These are phyloP conservation scores for Drosophila serrata DNA, from an alignment of 1,140 invertebrate species.

Conservation along the genomic window DNA sequence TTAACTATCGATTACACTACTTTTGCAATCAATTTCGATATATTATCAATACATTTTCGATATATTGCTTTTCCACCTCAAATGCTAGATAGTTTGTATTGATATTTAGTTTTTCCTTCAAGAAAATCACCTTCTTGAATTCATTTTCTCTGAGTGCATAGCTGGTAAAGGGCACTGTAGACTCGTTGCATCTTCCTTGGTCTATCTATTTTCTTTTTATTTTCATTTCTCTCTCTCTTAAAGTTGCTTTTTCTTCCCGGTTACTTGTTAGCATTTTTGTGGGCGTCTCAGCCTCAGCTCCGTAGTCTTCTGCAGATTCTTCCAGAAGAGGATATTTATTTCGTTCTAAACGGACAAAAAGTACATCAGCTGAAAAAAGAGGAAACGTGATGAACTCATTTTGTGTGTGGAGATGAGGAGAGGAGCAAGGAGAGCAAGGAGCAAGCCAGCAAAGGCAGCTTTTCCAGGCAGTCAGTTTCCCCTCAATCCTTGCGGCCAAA, in stretches of 20 bases:
- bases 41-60: not conserved
- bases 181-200: slow-evolving; percentile 20
- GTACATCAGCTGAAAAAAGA: slow-evolving; percentile 25
- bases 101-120: not conserved
- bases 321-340: slow-evolving; percentile 54
- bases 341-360: slow-evolving; percentile 54
- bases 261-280: slow-evolving; percentile 72
- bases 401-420: slow-evolving; percentile 46
- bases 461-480: slow-evolving; percentile 14
- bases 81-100: too few species aligned
- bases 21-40: not conserved
- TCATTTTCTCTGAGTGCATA: slow-evolving; percentile 15
- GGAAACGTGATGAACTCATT: slow-evolving; percentile 77
- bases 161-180: slow-evolving; percentile 4
- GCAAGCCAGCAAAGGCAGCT: not conserved
- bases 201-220: slow-evolving; percentile 2
- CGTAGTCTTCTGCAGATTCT: slow-evolving; percentile 19
- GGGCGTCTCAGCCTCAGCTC: slow-evolving; percentile 49
- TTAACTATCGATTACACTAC: too few species aligned
- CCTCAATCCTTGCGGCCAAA: slow-evolving; percentile 18
- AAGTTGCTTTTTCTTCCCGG: not conserved
- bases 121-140: not conserved
- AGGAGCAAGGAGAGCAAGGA: not conserved
- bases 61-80: too few species aligned
- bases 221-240: not conserved